Evolutionary conservation across 2,888 invertebrate genomes (phyloP), one percentile per base, ranked within the genome.

Genomic region (Formica aserva): DNA sequence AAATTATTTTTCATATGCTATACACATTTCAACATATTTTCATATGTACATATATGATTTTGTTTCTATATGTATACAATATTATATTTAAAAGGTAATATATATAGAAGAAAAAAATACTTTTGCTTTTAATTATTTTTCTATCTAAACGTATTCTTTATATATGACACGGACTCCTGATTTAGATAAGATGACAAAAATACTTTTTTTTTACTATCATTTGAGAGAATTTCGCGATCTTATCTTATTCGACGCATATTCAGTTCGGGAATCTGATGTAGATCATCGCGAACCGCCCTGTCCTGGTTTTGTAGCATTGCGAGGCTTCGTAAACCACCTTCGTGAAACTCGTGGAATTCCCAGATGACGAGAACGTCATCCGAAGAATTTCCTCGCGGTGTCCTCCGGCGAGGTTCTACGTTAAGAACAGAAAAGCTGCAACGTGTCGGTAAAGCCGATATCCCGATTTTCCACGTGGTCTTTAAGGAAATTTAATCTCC

Each of bases 331-430:
- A 55, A 66, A 22, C 35, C 45, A n/a, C 18, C 32, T 63, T 67
- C 63, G 45, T 11, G 60, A 69, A 45, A 38, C 41, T 77, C 35
- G 71, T 52, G 84, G 84, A 84, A 87, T 85, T 87, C 41, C 48
- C 75, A 77, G 74, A 41, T 85, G 74, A 81, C 85, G 29, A 77
- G 57, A 29, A 3, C 57, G 87, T 71, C 82, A 82, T 86, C 67
- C 84, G 63, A 87, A 84, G 88, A 87, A 87, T 88, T 88, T 84
- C 81, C 77, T 85, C 77, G 82, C 69, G 86, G 77, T 72, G 76
- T 69, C 62, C 81, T 83, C 62, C 48, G 83, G 41, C 72, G n/a
- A 52, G 57, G 35, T 35, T 71, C 3, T 18, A 26, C 38, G 22
- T 22, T 62, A 57, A 67, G 18, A 67, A 76, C 4, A 13, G 82